Evolutionary conservation across 2,797 vertebrate species (phyloP).

Genomic region (Triplophysa bombifrons): DNA sequence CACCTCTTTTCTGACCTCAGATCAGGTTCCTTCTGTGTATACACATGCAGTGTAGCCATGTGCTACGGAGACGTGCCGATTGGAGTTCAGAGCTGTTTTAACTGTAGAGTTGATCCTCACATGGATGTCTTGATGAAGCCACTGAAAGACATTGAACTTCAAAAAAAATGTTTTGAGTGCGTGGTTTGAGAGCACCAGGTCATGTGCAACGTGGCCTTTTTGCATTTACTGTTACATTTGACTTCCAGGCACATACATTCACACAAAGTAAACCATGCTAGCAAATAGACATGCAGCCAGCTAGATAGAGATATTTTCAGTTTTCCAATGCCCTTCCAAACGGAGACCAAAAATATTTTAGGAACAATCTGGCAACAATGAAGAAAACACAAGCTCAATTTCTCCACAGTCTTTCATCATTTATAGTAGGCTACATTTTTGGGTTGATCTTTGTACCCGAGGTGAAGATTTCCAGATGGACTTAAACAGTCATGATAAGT

Average conservation of each 20-base stretch:
- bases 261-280: not conserved
- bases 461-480: slow-evolving; percentile 14
- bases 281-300: slow-evolving; percentile 8
- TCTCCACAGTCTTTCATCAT: slow-evolving; percentile 38
- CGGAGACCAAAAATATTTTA: slow-evolving; percentile 37
- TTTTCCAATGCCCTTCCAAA: slow-evolving; percentile 68
- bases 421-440: slow-evolving; percentile 29
- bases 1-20: slow-evolving; percentile 28
- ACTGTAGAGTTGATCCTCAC: not conserved
- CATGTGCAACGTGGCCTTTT: slow-evolving; percentile 9
- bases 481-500: slow-evolving; percentile 13
- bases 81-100: slow-evolving; percentile 7
- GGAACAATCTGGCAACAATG: slow-evolving; percentile 28
- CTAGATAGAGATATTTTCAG: slow-evolving; percentile 60
- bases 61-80: slow-evolving; percentile 11
- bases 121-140: not conserved
- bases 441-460: slow-evolving; percentile 34
- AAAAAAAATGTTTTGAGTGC: slow-evolving; percentile 13
- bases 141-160: slow-evolving; percentile 1
- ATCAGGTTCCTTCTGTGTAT: slow-evolving; percentile 24
- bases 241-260: not conserved
- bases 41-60: slow-evolving; percentile 15
- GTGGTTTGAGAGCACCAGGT: slow-evolving; percentile 1
- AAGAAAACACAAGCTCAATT: slow-evolving; percentile 33
- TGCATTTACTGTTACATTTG: not conserved